A percentile compares a stretch with the other conserved stretches of the same genome.
Conservation (phyloP, 92 coral and sea anemone species). For the Parazoanthus swiftii region DNA sequence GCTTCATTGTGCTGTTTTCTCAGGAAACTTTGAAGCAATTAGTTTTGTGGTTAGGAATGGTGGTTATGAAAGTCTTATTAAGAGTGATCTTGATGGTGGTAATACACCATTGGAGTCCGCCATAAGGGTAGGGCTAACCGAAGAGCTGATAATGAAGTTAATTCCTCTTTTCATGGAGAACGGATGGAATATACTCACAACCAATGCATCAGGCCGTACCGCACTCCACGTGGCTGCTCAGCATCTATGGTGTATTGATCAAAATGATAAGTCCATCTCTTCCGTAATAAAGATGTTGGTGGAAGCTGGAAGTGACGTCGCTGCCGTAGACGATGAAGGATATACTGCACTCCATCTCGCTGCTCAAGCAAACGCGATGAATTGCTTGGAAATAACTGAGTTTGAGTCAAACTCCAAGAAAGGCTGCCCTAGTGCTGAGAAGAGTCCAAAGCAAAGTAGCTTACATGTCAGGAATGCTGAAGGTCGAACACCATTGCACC, state of each 20-base stretch:
- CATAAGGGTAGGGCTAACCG: background rate
- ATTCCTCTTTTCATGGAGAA: constrained; percentile 14
- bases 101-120: background rate
- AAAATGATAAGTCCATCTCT: background rate
- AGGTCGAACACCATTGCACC: constrained; percentile 12
- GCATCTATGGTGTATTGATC: background rate
- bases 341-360: constrained; percentile 20
- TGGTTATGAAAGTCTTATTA: background rate
- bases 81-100: background rate
- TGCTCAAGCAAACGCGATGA: background rate
- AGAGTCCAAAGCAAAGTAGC: background rate
- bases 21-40: background rate
- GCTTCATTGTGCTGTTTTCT: constrained; percentile 10
- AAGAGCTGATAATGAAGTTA: background rate
- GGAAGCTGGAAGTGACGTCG: background rate
- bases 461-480: background rate
- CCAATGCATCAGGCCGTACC: constrained; percentile 8
- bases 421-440: background rate
- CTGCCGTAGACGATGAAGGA: constrained; percentile 15
- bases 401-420: constrained; percentile 7
- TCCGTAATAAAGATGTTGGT: constrained; percentile 1
- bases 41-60: background rate
- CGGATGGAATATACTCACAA: background rate
- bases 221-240: constrained; percentile 27
- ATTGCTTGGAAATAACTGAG: constrained; percentile 8